phyloP scores from a whole-genome alignment of 2,888 invertebrate genomes.

The Leptinotarsa rubiginosa region DNA sequence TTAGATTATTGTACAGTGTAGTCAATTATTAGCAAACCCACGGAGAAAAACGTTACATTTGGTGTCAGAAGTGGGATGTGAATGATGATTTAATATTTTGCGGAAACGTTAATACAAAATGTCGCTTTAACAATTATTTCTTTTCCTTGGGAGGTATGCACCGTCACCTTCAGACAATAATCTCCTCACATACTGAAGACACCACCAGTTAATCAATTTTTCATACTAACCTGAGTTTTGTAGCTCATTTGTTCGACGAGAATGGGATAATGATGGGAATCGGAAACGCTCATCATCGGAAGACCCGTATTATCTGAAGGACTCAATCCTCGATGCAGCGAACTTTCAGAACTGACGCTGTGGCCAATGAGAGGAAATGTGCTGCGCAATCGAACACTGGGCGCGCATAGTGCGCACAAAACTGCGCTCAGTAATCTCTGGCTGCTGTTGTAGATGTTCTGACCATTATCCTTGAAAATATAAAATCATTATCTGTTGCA shows the following conservation, averaged over 20 bases:
- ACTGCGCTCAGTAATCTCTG: constrained; percentile 82
- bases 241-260: constrained; percentile 83
- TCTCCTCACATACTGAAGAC: not conserved
- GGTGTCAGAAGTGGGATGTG: too few relatives aligned
- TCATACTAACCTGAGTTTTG: constrained; percentile 69
- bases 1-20: too few relatives aligned
- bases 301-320: constrained; percentile 78
- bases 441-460: constrained; percentile 57
- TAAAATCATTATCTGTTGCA: constrained; percentile 39
- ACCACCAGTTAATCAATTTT: not conserved
- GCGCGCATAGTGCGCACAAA: constrained; percentile 86
- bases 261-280: constrained; percentile 80
- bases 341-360: constrained; percentile 62
- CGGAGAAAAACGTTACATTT: too few relatives aligned
- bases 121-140: too few relatives aligned
- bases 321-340: constrained; percentile 71
- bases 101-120: too few relatives aligned
- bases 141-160: too few relatives aligned
- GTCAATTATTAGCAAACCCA: too few relatives aligned
- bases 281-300: constrained; percentile 76
- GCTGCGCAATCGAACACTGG: constrained; percentile 78
- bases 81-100: too few relatives aligned
- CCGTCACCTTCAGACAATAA: not conserved
- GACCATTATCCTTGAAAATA: constrained; percentile 60
- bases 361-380: constrained; percentile 78